Conservation (phyloP, 1,140 invertebrate species). For the Mya arenaria region DNA sequence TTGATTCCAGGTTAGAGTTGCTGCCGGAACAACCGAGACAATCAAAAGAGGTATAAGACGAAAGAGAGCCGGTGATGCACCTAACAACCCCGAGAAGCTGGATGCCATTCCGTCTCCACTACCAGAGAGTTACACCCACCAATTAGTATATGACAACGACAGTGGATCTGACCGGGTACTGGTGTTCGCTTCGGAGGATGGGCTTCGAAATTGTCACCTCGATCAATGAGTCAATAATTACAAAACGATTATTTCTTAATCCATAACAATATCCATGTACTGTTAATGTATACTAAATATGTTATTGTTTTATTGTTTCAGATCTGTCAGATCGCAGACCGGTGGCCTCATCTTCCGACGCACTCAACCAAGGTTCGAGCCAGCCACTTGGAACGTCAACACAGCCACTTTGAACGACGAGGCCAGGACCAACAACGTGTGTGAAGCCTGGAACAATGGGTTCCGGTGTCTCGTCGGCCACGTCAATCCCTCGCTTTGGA, state of each 20-base stretch:
- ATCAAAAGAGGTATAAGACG: background rate
- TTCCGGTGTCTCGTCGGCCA: conserved; percentile 37
- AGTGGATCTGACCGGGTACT: background rate
- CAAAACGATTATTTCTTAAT: background rate
- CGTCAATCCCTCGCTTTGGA: conserved; percentile 33
- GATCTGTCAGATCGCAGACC: background rate
- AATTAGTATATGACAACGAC: conserved; percentile 1
- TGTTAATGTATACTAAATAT: conserved; percentile 1
- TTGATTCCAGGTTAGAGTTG: background rate
- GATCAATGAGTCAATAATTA: background rate
- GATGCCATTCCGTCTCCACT: background rate
- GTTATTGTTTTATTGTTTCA: background rate
- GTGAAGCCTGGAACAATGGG: conserved; percentile 43
- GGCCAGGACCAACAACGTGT: conserved; percentile 35
- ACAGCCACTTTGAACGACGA: conserved; percentile 20
- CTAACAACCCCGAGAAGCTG: background rate
- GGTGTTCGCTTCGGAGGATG: background rate
- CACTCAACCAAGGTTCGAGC: conserved; percentile 15
- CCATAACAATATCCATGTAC: background rate
- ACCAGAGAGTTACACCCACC: background rate
- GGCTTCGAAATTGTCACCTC: background rate
- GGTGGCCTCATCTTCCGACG: background rate
- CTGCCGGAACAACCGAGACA: background rate
- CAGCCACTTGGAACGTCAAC: conserved; percentile 41
- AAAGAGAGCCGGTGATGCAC: background rate